These are phyloP conservation scores for Bostrychus sinensis DNA, from an alignment of 2,113 vertebrate genomes.

Conservation along the genomic window DNA sequence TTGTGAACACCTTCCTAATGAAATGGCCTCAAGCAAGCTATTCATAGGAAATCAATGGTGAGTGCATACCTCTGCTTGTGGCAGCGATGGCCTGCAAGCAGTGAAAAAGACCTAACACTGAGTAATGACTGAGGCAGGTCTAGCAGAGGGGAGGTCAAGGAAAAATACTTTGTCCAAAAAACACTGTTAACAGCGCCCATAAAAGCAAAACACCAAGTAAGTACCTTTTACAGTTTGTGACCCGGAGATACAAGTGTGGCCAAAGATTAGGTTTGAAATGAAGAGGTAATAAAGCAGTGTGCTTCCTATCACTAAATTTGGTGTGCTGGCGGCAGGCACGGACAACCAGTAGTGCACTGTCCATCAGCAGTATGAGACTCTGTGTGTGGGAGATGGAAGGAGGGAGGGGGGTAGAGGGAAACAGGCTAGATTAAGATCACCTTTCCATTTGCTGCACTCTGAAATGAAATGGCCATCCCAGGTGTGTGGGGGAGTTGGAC, in stretches of 20 bases:
- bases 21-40: slow-evolving; percentile 66
- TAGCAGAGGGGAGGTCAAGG: slow-evolving; percentile 21
- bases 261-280: slow-evolving; percentile 26
- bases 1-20: slow-evolving; percentile 61
- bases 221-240: slow-evolving; percentile 4
- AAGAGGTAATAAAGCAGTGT: slow-evolving; percentile 38
- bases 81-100: slow-evolving; percentile 63
- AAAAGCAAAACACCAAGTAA: slow-evolving; percentile 3
- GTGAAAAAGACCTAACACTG: slow-evolving; percentile 56
- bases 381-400: slow-evolving; percentile 62
- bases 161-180: slow-evolving; percentile 34
- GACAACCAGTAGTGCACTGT: slow-evolving; percentile 48
- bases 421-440: slow-evolving; percentile 78
- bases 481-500: slow-evolving; percentile 72
- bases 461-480: slow-evolving; percentile 80
- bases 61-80: slow-evolving; percentile 56
- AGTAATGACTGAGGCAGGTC: slow-evolving; percentile 61
- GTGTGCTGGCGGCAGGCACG: slow-evolving; percentile 38
- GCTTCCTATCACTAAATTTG: slow-evolving; percentile 35
- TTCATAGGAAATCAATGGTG: slow-evolving; percentile 78
- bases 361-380: slow-evolving; percentile 61
- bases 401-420: slow-evolving; percentile 43
- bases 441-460: slow-evolving; percentile 79
- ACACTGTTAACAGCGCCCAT: slow-evolving; percentile 8
- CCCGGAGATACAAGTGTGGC: slow-evolving; percentile 9